Evolutionary conservation across 2,888 invertebrate genomes (phyloP), one percentile per base, ranked within the genome.

Genomic region (Dendrolimus pini): DNA sequence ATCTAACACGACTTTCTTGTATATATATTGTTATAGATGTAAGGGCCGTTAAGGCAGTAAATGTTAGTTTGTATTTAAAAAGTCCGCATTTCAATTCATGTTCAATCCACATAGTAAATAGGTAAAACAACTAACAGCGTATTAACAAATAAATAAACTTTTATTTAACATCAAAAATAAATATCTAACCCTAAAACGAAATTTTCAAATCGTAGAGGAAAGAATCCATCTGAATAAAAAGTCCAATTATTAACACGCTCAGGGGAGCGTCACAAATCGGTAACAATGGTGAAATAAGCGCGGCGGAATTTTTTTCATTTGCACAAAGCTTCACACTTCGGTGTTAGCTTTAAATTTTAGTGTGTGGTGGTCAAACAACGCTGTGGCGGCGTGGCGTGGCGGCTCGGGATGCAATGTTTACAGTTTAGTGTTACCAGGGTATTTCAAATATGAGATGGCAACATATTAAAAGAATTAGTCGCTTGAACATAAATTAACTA

Each of bases 261-360:
- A 65, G 57, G 67, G 70, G 69, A 74, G 72, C 80, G 74, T 74
- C 70, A 71, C 78, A 80, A 83, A 86, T 85, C 82, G 78, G 75
- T 74, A 80, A 85, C 85, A 86, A 85, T 82, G 79, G 82, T 75
- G 69, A 80, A 83, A 82, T 83, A 82, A 83, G 78, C 77, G 78
- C 71, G 69, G 76, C 72, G 79, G 81, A 85, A 83, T 80, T 83
- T 84, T 18, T 87, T 87, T 85, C 86, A 86, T 85, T 86, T 84
- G 82, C 80, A 78, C 80, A 74, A 72, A 77, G 82, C 77, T 87
- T 87, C 85, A 83, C 86, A 86, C 84, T 82, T 69, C 72, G 65
- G 72, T 80, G 84, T 83, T 83, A 72, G 84, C 77, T 81, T 80
- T 78, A 75, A 77, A 80, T 83, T 82, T 82, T 77, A 72, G 72